Base-by-base conservation (phyloP, 2,113 vertebrate species). In the Perca schrenkii region DNA sequence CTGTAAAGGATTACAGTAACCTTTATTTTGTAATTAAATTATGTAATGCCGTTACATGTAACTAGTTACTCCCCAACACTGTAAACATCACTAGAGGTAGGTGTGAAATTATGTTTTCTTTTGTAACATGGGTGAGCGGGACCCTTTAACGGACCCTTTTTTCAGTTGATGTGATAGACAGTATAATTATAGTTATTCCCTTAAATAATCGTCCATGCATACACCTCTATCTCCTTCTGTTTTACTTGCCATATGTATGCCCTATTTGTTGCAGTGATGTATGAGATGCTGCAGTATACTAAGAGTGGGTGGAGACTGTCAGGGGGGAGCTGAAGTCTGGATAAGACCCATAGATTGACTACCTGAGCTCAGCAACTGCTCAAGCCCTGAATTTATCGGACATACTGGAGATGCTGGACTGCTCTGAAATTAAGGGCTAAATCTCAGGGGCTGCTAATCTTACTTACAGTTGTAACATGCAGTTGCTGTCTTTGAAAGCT, bases 251-350 rank as follows among this genome's bases (percentile, higher is more conserved):
- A 80, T 74, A 71, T 52, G 64, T 31, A 72, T 70, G 68, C 60
- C 68, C 83, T 81, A 75, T 94, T 90, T 88, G 84, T 86, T 83
- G 88, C 70, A 53, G 76, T 91, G 89, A 92, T 88, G 64, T 84
- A 92, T 83, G 84, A 85, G 56, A 82, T 85, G 34, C 84, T 86
- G 88, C 82, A 84, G 61, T 74, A 62, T 70, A 80, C 63, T 15
- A 49, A 68, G 58, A 77, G 80, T 84, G 79, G 90, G 84, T 61
- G 68, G 79, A 62, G 85, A 74, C 70, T 78, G 82, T 71, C 82
- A 77, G 47, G 63, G 40, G 60, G 77, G 70, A 85, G 69, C 54
- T 61, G 77, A 82, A 82, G 80, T 84, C 83, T 82, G 77, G 84
- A 86, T 86, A 84, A 82, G 64, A 88, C 74, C 76, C 53, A 80